These are phyloP conservation scores for Ceratoteleas bidentatus DNA, from an alignment of 1,140 invertebrate species.

Conservation along the genomic window DNA sequence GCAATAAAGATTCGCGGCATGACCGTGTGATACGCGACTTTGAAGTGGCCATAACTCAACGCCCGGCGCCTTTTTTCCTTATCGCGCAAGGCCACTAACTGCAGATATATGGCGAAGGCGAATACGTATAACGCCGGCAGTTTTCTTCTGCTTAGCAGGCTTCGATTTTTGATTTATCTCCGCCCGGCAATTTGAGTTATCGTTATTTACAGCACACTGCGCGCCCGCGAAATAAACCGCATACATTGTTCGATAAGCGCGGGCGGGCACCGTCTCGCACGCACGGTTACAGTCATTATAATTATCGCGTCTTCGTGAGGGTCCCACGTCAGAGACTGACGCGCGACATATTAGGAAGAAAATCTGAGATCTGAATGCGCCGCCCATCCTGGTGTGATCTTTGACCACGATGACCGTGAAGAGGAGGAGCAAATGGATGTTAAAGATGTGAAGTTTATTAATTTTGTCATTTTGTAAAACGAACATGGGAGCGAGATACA, in stretches of 20 bases:
- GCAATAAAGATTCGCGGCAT: conserved; percentile 60
- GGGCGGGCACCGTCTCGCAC: not conserved
- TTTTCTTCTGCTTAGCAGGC: conserved; percentile 66
- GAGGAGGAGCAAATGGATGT: too few relatives aligned
- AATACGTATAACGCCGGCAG: conserved; percentile 68
- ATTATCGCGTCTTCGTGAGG: conserved; percentile 74
- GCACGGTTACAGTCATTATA: conserved; percentile 59
- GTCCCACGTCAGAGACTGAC: conserved; percentile 60
- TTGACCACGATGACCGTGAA: not conserved
- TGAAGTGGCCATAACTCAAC: conserved; percentile 74
- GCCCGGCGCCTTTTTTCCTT: conserved; percentile 72
- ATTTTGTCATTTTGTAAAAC: too few relatives aligned
- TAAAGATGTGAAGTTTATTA: too few relatives aligned
- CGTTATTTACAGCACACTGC: conserved; percentile 32
- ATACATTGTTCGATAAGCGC: conserved; percentile 37
- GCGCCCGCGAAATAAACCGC: conserved; percentile 9
- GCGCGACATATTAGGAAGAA: conserved; percentile 18
- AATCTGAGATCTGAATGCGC: conserved; percentile 11
- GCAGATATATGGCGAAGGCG: conserved; percentile 73
- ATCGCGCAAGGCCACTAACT: conserved; percentile 73
- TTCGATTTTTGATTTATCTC: conserved; percentile 63
- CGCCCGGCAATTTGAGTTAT: conserved; percentile 48
- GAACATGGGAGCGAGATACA: too few relatives aligned
- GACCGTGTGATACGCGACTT: conserved; percentile 68
- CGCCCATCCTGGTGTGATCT: conserved; percentile 22